phyloP scores from a whole-genome alignment of 2,797 vertebrate species.

The Dicrostonyx torquatus region DNA sequence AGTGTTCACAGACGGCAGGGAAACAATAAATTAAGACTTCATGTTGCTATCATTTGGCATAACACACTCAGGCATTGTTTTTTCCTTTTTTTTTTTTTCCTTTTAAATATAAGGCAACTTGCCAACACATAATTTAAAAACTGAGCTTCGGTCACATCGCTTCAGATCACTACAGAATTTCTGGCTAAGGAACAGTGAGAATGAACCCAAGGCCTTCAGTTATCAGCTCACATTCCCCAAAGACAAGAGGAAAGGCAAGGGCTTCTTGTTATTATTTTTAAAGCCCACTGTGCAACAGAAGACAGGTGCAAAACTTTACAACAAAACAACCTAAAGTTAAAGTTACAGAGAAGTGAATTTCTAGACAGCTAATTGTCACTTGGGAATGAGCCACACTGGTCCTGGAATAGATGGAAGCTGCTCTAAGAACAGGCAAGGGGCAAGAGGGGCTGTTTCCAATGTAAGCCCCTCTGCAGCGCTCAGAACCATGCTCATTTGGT shows the following conservation, averaged over 20 bases:
- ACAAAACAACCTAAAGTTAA: conserved; percentile 91
- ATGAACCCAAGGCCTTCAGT: conserved; percentile 89
- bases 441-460: conserved; percentile 36
- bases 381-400: conserved; percentile 80
- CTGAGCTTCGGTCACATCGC: conserved; percentile 89
- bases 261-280: conserved; percentile 2
- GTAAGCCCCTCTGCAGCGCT: conserved; percentile 83
- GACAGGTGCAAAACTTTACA: conserved; percentile 86
- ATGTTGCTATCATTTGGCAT: conserved; percentile 89
- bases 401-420: background rate
- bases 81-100: conserved; percentile 91
- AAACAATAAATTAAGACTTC: conserved; percentile 96
- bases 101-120: conserved; percentile 98
- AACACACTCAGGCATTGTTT: conserved; percentile 87
- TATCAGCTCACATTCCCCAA: conserved; percentile 83
- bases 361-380: conserved; percentile 90
- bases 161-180: conserved; percentile 86
- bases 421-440: background rate
- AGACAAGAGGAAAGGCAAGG: conserved; percentile 87
- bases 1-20: conserved; percentile 86
- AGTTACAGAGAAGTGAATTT: conserved; percentile 91
- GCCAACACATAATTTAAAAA: conserved; percentile 91
- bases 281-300: conserved; percentile 92
- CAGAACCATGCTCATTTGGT: conserved; percentile 91
- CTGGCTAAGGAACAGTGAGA: conserved; percentile 84